Evolutionary conservation across 2,888 invertebrate species (phyloP).

Genomic region (Zygogramma bicolorata): DNA sequence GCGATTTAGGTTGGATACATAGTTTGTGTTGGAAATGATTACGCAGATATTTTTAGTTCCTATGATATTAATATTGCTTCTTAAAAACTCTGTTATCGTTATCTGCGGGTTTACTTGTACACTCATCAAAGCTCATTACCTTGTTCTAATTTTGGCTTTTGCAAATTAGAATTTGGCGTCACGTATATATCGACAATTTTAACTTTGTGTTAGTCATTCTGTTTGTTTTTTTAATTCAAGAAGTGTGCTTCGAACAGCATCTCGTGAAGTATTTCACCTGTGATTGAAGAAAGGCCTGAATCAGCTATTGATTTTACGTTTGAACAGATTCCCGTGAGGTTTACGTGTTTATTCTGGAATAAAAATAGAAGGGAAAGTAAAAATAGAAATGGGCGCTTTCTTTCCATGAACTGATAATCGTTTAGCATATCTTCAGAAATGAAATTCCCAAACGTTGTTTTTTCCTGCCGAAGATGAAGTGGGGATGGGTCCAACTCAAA

Average conservation of each 20-base stretch:
- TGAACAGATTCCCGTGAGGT: neutral
- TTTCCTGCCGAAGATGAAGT: neutral
- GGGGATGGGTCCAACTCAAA: too few relatives aligned
- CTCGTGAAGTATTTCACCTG: neutral
- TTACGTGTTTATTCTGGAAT: neutral
- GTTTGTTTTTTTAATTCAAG: constrained; percentile 26
- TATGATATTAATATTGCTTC: constrained; percentile 26
- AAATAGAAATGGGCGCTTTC: neutral
- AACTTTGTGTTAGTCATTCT: constrained; percentile 41
- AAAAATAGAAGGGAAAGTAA: constrained; percentile 7
- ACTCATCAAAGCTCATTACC: constrained; percentile 38
- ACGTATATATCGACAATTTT: constrained; percentile 30
- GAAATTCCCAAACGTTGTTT: neutral
- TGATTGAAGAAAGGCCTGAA: constrained; percentile 2
- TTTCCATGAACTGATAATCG: neutral
- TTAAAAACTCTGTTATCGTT: constrained; percentile 23
- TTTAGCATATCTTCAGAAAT: neutral
- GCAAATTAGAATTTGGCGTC: constrained; percentile 40
- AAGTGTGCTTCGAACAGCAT: constrained; percentile 24
- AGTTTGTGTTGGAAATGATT: constrained; percentile 3
- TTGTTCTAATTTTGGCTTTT: constrained; percentile 43
- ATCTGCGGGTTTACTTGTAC: constrained; percentile 30
- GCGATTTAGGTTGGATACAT: neutral
- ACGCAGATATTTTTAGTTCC: constrained; percentile 20
- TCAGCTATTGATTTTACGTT: constrained; percentile 4